Evolutionary conservation across 2,797 vertebrate species (phyloP).

Genomic region (Mallotus villosus): DNA sequence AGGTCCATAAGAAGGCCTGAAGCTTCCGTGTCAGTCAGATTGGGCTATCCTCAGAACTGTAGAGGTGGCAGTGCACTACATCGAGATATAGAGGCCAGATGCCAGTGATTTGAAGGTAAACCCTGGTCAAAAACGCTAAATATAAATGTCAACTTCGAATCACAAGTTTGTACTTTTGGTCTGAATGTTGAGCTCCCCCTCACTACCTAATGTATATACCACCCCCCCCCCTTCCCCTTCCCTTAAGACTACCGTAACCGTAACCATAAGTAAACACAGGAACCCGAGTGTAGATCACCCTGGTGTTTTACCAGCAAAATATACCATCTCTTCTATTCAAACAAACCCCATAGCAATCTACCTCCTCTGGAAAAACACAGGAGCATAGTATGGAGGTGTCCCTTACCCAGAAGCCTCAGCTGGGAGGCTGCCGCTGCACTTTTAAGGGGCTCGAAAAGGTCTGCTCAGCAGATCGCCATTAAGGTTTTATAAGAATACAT

Average conservation of each 20-base stretch:
- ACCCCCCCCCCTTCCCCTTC: neutral
- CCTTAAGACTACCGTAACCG: conserved; percentile 12
- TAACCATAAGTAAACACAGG: conserved; percentile 26
- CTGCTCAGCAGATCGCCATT: conserved; percentile 40
- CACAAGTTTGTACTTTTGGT: conserved; percentile 31
- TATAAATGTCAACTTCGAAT: conserved; percentile 4
- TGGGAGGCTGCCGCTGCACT: conserved; percentile 37
- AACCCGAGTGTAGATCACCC: conserved; percentile 5
- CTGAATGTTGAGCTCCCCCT: conserved; percentile 10
- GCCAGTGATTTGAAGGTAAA: neutral
- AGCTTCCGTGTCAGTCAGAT: neutral
- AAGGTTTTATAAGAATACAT: conserved; percentile 17
- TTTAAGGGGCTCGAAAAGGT: conserved; percentile 20
- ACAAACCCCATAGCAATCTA: conserved; percentile 44
- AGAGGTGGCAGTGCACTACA: neutral
- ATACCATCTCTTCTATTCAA: conserved; percentile 39
- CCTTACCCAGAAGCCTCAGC: conserved; percentile 26
- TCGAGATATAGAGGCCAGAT: neutral
- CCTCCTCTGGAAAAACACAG: conserved; percentile 48
- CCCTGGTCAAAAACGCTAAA: neutral
- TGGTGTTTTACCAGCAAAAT: conserved; percentile 16
- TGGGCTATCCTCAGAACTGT: neutral
- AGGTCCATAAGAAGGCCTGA: neutral
- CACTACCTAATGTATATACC: neutral
- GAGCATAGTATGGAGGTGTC: neutral